Evolutionary conservation across 2,888 invertebrate genomes (phyloP).

Genomic region (Nephrotoma flavescens): DNA sequence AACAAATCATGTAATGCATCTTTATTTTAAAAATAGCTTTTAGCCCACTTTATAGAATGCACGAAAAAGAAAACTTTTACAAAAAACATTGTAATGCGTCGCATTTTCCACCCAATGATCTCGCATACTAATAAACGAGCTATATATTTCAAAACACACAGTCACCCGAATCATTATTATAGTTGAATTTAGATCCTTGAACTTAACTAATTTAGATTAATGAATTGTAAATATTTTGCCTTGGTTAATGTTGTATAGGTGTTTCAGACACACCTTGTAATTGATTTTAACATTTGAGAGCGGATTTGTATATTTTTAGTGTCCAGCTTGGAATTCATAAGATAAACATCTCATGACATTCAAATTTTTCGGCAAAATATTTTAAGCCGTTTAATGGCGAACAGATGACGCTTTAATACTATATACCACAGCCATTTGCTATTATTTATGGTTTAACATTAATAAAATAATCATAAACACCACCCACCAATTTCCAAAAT

Average conservation of each 20-base stretch:
- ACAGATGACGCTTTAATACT: neutral
- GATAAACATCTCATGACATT: neutral
- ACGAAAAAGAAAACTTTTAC: neutral
- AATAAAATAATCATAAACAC: neutral
- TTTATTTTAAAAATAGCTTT: neutral
- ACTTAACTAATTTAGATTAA: neutral
- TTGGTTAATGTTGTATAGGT: neutral
- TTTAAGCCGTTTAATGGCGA: neutral
- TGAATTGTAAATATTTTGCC: neutral
- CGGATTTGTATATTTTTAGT: neutral
- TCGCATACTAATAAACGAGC: neutral
- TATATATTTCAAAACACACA: neutral
- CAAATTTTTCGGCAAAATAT: neutral
- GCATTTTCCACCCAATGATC: neutral
- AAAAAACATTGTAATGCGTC: neutral
- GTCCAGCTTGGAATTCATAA: neutral
- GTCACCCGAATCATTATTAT: neutral
- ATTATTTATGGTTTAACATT: neutral
- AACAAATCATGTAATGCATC: neutral
- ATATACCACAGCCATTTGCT: neutral
- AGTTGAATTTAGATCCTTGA: neutral
- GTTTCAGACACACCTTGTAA: neutral
- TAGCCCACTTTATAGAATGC: neutral
- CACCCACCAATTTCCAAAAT: neutral
- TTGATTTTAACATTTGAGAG: neutral